Percentiles rank a stretch among this genome's conserved stretches.
phyloP scores from a whole-genome alignment of 2,888 invertebrate species.

The Didymodactylos carnosus region DNA sequence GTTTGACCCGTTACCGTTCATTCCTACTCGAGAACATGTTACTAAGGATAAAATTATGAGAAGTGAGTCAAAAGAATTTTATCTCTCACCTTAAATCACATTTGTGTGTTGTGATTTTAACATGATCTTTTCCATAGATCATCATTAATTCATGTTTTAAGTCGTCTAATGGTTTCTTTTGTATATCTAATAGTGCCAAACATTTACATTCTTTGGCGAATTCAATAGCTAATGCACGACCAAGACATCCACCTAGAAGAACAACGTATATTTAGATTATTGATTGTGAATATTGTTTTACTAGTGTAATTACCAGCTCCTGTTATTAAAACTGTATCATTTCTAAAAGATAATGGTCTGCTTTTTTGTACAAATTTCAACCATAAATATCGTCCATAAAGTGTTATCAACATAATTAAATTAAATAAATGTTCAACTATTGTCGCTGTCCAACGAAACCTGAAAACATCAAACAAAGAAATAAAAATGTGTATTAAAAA shows the following conservation, averaged over 20 bases:
- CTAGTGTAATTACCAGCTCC: no score
- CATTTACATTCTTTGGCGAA: not conserved
- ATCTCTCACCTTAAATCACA: not conserved
- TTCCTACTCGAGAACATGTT: no score
- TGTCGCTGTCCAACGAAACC: not conserved
- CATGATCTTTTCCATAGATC: not conserved
- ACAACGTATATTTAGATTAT: no score
- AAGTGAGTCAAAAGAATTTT: no score
- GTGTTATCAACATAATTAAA: not conserved
- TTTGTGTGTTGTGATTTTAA: not conserved
- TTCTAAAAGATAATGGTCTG: not conserved
- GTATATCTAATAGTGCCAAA: not conserved
- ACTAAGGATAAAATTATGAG: no score
- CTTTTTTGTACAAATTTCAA: not conserved
- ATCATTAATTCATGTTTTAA: not conserved
- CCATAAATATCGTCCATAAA: not conserved
- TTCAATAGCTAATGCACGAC: not conserved
- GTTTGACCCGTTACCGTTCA: no score
- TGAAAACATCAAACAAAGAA: not conserved
- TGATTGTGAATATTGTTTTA: no score
- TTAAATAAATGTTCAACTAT: not conserved
- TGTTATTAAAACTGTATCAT: not conserved
- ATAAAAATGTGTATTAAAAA: not conserved
- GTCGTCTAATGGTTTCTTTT: not conserved
- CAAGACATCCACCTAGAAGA: not conserved